Evolutionary conservation across 2,888 invertebrate genomes (phyloP).

Genomic region (Prenolepis imparis): DNA sequence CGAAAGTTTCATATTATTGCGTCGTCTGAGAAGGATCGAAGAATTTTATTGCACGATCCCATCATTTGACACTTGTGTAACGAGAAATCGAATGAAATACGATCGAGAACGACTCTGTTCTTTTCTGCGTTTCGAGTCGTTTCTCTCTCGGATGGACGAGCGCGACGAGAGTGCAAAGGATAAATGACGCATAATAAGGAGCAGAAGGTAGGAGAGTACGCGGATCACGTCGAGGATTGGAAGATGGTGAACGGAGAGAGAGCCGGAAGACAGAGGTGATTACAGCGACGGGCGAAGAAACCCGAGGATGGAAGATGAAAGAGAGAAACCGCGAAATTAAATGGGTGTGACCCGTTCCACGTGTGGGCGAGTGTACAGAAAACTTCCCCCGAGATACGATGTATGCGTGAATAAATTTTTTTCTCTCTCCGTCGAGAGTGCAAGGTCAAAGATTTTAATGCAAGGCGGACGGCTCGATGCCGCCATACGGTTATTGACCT

Average conservation of each 20-base stretch:
- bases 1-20: neutral
- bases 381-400: slow-evolving; percentile 38
- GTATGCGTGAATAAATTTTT: slow-evolving; percentile 40
- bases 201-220: slow-evolving; percentile 14
- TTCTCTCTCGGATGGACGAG: slow-evolving; percentile 27
- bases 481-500: slow-evolving; percentile 28
- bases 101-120: neutral
- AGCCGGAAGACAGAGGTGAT: slow-evolving; percentile 61
- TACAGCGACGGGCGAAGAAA: slow-evolving; percentile 62
- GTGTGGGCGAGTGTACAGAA: slow-evolving; percentile 78
- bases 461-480: slow-evolving; percentile 33
- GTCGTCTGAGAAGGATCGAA: neutral
- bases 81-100: neutral
- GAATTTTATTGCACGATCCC: neutral
- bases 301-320: slow-evolving; percentile 66
- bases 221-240: slow-evolving; percentile 24
- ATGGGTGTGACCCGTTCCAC: slow-evolving; percentile 79
- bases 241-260: slow-evolving; percentile 1
- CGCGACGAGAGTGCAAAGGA: slow-evolving; percentile 52
- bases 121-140: neutral
- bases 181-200: slow-evolving; percentile 64
- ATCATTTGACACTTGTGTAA: neutral
- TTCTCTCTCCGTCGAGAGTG: slow-evolving; percentile 41
- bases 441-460: slow-evolving; percentile 57
- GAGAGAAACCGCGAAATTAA: slow-evolving; percentile 76